Base-by-base conservation (phyloP, 2,113 vertebrate species). In the Mellivora capensis region DNA sequence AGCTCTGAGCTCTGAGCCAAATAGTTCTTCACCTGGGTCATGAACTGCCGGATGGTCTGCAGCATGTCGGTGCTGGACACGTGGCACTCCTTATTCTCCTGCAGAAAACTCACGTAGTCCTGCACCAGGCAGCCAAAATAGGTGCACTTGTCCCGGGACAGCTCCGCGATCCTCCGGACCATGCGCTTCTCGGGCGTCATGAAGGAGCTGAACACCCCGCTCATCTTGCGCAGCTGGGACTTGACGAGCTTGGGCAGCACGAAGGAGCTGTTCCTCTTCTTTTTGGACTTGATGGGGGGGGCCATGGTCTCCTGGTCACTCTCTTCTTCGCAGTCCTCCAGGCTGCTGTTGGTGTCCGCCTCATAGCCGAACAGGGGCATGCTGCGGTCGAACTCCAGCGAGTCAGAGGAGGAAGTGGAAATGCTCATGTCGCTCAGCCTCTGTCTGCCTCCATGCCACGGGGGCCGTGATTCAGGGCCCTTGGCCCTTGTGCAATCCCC, bases 11-110 rank as follows among this genome's bases (percentile, higher is more conserved):
- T 99, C 98, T 99, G 99, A 39, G 99, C 98, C 98, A 99, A 98
- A 97, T 99, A 99, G 91, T 99, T 99, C 99, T 99, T 99, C 96
- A 99, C 99, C 95, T 99, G 99, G 15, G 99, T 99, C 99, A 99
- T 99, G 93, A 99, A 99, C 98, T 99, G 99, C 80, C 99, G 98
- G 96, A 99, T 98, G 3, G 99, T 99, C 98, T 99, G 99, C 96
- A 99, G 98, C 97, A 99, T 99, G 96, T 99, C 99, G 0, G 99
- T 98, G 94, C 99, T 99, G 0, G 99, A 99, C 69, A 99, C 99
- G 64, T 99, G 99, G 98, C 99, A 99, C 90, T 99, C 99, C 91
- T 99, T 99, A 98, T 99, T 99, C 98, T 99, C 99, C 98, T 99
- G 99, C 27, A 99, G 99, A 91, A 99, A 99, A 98, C 99, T 99